Percentiles rank a stretch among this genome's conserved stretches.
These are phyloP conservation scores for Dinothrombium tinctorium DNA, from an alignment of 1,140 invertebrate species.

Conservation along the genomic window DNA sequence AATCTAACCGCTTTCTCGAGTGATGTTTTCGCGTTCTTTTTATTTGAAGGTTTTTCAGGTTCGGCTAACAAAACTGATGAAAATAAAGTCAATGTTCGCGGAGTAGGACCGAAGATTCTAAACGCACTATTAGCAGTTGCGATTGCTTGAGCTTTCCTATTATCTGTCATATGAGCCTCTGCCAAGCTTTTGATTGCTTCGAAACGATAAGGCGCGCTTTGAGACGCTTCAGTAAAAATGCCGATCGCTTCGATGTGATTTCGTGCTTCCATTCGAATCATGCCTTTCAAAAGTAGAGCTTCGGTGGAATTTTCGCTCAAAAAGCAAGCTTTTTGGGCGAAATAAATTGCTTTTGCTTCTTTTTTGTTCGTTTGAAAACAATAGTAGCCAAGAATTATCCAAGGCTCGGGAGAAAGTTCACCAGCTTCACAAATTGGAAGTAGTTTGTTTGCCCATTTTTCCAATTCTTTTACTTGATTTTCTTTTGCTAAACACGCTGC, in stretches of 20 bases:
- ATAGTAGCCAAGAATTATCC: slow-evolving; percentile 23
- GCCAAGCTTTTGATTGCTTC: slow-evolving; percentile 44
- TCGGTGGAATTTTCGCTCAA: slow-evolving; percentile 25
- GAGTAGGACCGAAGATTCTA: slow-evolving; percentile 39
- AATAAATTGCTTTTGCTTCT: slow-evolving; percentile 20
- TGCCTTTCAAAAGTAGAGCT: slow-evolving; percentile 40
- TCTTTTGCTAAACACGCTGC: slow-evolving; percentile 26
- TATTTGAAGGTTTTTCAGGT: slow-evolving; percentile 18
- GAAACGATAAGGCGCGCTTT: slow-evolving; percentile 29
- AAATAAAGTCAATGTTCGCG: slow-evolving; percentile 27
- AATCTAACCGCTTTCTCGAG: slow-evolving; percentile 40
- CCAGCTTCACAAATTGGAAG: slow-evolving; percentile 13
- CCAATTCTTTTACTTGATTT: slow-evolving; percentile 24
- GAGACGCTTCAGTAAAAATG: slow-evolving; percentile 36
- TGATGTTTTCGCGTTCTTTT: slow-evolving; percentile 29
- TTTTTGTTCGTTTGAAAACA: slow-evolving; percentile 17
- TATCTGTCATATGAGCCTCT: slow-evolving; percentile 38
- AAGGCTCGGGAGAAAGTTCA: slow-evolving; percentile 19
- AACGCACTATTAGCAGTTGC: slow-evolving; percentile 39
- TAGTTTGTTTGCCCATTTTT: slow-evolving; percentile 17
- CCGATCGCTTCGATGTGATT: slow-evolving; percentile 38
- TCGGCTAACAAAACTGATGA: slow-evolving; percentile 43
- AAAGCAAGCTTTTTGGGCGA: slow-evolving; percentile 22
- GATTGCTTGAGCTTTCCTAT: slow-evolving; percentile 38
- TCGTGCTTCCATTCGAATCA: slow-evolving; percentile 40